A percentile compares a stretch with the other conserved stretches of the same genome.
Conservation (phyloP, 2,113 vertebrate genomes). For the Rhabdornis inornatus region DNA sequence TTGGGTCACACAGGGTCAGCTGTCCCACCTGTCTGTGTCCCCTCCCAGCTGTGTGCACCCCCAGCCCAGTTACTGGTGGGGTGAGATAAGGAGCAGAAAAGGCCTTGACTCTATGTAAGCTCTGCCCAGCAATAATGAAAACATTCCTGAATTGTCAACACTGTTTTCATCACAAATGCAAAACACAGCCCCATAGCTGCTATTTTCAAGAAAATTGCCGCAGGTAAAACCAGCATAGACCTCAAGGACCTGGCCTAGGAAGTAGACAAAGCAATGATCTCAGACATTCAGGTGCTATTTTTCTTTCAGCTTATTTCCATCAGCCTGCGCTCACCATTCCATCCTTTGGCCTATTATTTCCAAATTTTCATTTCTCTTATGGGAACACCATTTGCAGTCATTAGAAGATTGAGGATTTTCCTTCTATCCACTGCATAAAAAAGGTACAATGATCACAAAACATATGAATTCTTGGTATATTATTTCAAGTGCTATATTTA, state of each 20-base stretch:
- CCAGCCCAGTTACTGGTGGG: background rate
- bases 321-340: background rate
- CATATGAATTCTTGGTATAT: background rate
- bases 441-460: conserved; percentile 15
- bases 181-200: background rate
- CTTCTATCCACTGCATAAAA: background rate
- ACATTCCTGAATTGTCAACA: background rate
- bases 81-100: background rate
- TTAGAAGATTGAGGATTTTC: background rate
- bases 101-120: background rate
- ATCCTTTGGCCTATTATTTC: background rate
- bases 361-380: background rate
- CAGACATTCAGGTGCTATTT: background rate
- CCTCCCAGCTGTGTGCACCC: background rate
- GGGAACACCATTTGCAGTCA: background rate
- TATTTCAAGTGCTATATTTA: conserved; percentile 60
- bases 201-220: background rate
- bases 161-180: background rate
- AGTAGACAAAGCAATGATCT: background rate
- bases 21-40: background rate
- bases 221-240: background rate
- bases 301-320: background rate
- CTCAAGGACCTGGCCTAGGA: background rate
- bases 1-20: background rate
- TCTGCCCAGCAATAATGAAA: background rate